Evolutionary conservation across 2,888 invertebrate species (phyloP), one percentile per base, ranked within the genome.

Genomic region (Lottia gigantea): DNA sequence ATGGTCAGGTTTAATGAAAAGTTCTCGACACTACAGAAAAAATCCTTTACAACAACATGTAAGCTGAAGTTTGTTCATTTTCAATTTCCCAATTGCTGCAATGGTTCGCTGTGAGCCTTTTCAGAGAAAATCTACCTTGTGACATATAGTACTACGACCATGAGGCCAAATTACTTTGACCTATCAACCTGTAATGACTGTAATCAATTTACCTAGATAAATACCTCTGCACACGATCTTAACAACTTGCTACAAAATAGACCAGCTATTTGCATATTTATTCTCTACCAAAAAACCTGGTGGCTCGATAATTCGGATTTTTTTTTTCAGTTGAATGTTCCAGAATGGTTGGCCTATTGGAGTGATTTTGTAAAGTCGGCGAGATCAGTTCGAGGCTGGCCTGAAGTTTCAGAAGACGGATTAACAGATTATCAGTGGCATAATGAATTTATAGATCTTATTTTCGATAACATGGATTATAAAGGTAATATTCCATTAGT

Each of bases 311-410:
- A 40, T 40, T 40, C 6, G 6, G 6, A 40, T 68, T 45, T 55
- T 15, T 15, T 65, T n/a, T 73, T 72, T 15, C 47, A 74, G 74
- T 65, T 74, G 23, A 71, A 64, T 25, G 45, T 65, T 12, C 46
- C 75, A 14, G 72, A 73, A 47, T 74, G 74, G 74, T 25, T 70
- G 26, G 8, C 62, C 8, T 73, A 74, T 62, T 74, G 74, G 74
- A 64, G 66, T 45, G 74, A 74, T 46, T 74, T 74, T 63, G 70
- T 68, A 46, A 71, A 70, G 66, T 72, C 74, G 40, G 74, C 74
- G 14, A 31, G 63, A 14, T 55, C 61, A 12, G 19, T 16, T 14
- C 55, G 66, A 19, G 67, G 66, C 15, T 74, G 74, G 74, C 74
- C 74, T n/a, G 62, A 63, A 15, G 25, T 45, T 15, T 73, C 72